These are phyloP conservation scores for Tenualosa thibaudeaui DNA, from an alignment of 2,797 vertebrate species.

Conservation along the genomic window DNA sequence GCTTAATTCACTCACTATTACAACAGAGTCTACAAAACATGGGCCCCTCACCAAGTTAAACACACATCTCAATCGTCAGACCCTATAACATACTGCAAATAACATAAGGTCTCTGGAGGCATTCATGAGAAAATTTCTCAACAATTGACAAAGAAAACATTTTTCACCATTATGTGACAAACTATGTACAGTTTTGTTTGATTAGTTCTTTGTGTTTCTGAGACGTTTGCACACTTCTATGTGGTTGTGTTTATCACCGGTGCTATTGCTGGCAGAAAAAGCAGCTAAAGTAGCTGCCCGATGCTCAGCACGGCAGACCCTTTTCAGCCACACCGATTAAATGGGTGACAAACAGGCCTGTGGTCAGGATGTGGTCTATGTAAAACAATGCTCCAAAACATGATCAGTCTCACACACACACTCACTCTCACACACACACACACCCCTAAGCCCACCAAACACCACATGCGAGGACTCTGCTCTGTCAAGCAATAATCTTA, in stretches of 20 bases:
- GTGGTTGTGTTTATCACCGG: neutral
- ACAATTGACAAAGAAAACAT: slow-evolving; percentile 19
- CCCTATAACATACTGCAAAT: neutral
- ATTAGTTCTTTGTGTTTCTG: neutral
- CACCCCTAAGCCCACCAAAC: neutral
- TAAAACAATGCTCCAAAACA: neutral
- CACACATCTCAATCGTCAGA: neutral
- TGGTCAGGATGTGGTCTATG: slow-evolving; percentile 17
- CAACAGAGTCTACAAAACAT: neutral
- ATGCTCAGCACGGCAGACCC: neutral
- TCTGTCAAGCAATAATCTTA: neutral
- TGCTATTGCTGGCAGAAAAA: neutral
- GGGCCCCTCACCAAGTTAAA: neutral
- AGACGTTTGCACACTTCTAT: neutral
- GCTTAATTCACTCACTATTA: too few relatives aligned
- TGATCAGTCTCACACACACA: neutral
- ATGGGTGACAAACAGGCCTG: neutral
- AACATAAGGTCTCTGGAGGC: neutral
- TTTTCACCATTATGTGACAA: slow-evolving; percentile 12
- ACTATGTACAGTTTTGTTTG: neutral
- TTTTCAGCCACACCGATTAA: neutral
- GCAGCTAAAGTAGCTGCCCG: neutral
- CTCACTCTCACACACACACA: neutral
- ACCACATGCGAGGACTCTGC: neutral
- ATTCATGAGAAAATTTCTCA: neutral